Conservation (phyloP, 2,113 vertebrate genomes). For the rat (Rattus norvegicus) region GRCr8 NC_086027.1:90529001-90529500, state of each 20-base stretch:
- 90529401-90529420: background rate
- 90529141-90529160: background rate
- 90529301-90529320: background rate
- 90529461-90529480: background rate
- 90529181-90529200: background rate
- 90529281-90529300: background rate
- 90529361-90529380: background rate
- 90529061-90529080: slow-evolving; percentile 33
- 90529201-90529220: background rate
- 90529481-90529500: background rate
- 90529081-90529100: background rate
- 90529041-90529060: background rate
- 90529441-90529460: background rate
- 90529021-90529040: slow-evolving; percentile 29
- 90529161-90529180: background rate
- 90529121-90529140: background rate
- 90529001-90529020: background rate
- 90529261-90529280: background rate
- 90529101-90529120: background rate
- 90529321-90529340: background rate
- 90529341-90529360: background rate
- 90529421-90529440: background rate
- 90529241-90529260: background rate
- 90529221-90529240: background rate
- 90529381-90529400: background rate